Conservation (phyloP, 2,888 invertebrate species). For the Hybos culiciformis region DNA sequence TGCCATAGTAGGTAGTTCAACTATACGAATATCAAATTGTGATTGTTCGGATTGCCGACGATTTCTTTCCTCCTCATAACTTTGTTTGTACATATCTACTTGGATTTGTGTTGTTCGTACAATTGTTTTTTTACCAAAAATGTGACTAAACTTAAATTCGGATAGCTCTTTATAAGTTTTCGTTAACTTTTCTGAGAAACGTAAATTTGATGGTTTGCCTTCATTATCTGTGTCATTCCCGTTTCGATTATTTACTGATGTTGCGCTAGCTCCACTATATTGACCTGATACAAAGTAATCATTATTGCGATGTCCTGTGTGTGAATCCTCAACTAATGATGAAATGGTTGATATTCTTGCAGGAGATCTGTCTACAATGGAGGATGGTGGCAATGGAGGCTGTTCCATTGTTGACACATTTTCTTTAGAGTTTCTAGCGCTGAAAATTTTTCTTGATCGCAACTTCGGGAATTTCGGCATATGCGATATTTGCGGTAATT, state of each 20-base stretch:
- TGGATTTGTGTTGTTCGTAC: slow-evolving; percentile 27
- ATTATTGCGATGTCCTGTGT: slow-evolving; percentile 13
- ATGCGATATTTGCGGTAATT: slow-evolving; percentile 21
- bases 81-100: slow-evolving; percentile 26
- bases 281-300: slow-evolving; percentile 3
- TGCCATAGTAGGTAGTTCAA: too few species aligned
- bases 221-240: slow-evolving; percentile 10
- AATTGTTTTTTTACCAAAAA: slow-evolving; percentile 28
- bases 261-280: background rate
- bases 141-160: slow-evolving; percentile 28
- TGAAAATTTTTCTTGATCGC: slow-evolving; percentile 28
- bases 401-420: slow-evolving; percentile 14
- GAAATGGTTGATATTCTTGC: slow-evolving; percentile 31
- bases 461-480: slow-evolving; percentile 26
- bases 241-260: slow-evolving; percentile 22
- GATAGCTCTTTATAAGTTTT: slow-evolving; percentile 28
- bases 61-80: slow-evolving; percentile 13
- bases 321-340: slow-evolving; percentile 16
- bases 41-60: background rate
- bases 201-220: slow-evolving; percentile 5
- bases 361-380: slow-evolving; percentile 29
- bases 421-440: slow-evolving; percentile 20
- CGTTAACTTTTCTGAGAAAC: slow-evolving; percentile 24
- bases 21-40: background rate
- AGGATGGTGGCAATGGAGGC: slow-evolving; percentile 15